Conservation (phyloP, 2,888 invertebrate species). For the Folsomia candida region DNA sequence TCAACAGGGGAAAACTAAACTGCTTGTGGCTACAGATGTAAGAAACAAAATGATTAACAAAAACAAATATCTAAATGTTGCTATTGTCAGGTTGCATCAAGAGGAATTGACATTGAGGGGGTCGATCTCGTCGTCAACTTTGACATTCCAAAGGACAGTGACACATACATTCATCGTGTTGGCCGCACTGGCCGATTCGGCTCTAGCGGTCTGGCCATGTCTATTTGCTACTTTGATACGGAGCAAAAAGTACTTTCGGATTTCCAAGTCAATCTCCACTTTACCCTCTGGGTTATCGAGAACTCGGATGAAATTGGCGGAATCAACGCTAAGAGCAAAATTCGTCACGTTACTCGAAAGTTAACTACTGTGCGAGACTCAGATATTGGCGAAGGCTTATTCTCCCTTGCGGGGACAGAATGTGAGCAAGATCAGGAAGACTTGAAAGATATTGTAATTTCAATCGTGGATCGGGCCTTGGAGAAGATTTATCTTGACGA, state of each 20-base stretch:
- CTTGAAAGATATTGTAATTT: neutral
- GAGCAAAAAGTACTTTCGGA: conserved; percentile 1
- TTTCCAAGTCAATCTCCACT: conserved; percentile 5
- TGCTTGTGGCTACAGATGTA: conserved; percentile 77
- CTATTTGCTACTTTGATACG: conserved; percentile 56
- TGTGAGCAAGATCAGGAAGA: neutral
- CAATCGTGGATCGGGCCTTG: neutral
- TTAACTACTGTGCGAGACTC: neutral
- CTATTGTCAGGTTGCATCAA: conserved; percentile 74
- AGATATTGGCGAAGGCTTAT: neutral
- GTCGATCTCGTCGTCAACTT: conserved; percentile 91
- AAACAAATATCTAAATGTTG: neutral
- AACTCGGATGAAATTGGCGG: neutral
- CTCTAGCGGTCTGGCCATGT: conserved; percentile 74
- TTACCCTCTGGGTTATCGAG: conserved; percentile 8
- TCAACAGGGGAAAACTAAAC: conserved; percentile 75
- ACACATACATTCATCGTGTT: conserved; percentile 89
- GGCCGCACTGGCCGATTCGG: conserved; percentile 95
- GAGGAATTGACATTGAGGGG: conserved; percentile 92
- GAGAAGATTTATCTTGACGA: neutral
- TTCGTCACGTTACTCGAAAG: neutral
- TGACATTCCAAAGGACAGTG: conserved; percentile 75
- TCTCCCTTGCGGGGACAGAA: too few species aligned
- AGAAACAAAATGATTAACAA: neutral
- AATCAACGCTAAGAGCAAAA: neutral